Evolutionary conservation across 2,797 vertebrate species (phyloP), one percentile per base, ranked within the genome.

Genomic region (Monodelphis domestica): DNA sequence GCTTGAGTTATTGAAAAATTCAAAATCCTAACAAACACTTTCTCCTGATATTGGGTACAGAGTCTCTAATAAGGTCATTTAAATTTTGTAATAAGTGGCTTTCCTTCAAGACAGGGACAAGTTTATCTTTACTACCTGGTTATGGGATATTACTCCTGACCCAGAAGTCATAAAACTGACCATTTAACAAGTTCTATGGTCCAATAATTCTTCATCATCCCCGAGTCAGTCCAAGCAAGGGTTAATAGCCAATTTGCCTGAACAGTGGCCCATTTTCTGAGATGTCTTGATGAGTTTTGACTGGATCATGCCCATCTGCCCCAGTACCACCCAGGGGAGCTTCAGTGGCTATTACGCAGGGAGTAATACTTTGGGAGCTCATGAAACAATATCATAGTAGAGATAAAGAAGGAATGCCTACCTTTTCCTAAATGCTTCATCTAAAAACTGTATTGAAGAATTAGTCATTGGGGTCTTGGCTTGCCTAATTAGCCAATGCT

Each of bases 401-500:
- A 90, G 59, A 33, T 33, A 90, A 95, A 54, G 14, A 0, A 96
- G 87, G 57, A 56, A n/a, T 21, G 87, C 98, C 90, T 97, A 99
- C 99, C 99, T 98, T 96, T 99, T 99, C 97, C 99, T 99, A 97
- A 99, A 99, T 38, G 99, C 99, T 4, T 99, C 97, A 94, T 99
- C 99, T 96, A 99, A 98, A 97, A 99, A 99, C 95, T 99, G 98
- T 94, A 99, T 97, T 2, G 99, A 99, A 70, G 99, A 99, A 97
- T 99, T 99, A 90, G 98, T 98, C 99, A 99, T 99, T 52, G 99
- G 99, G 14, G 99, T 99, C 98, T 99, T 99, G 53, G 99, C 99
- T 98, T 99, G 99, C 97, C 99, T 98, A 98, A 99, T 99, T 97
- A 99, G 97, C 99, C 99, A 99, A 98, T 99, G 99, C 98, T 99